Base-by-base conservation (phyloP, 2,888 invertebrate species). In the Tetranychus truncatus region DNA sequence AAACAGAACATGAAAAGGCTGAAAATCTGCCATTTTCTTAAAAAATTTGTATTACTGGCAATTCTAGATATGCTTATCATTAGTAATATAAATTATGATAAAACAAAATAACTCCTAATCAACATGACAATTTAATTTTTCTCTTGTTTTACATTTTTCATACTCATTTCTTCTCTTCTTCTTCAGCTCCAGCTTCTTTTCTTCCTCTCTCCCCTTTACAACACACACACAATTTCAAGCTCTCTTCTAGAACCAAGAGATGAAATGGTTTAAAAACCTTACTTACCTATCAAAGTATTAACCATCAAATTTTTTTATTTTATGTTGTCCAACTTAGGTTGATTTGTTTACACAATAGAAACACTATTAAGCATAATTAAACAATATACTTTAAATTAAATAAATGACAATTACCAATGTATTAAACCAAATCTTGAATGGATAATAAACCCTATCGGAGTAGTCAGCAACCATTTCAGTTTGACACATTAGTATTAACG, bases 311-410 rank as follows among this genome's bases (percentile, higher is more conserved):
- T 55, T 9, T 9, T 15, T 55, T 55, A 55, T 34, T 34, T 34
- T 34, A 55, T 55, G 11, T 15, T 9, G 15, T 55, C 9, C 15
- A 55, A 55, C 9, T 55, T 15, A 55, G 6, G 15, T 55, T 15
- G 15, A 55, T 9, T 55, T 55, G 55, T 55, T 55, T 55, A 55
- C 55, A 55, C 55, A 55, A 55, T 55, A 55, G 55, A 55, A 55
- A 55, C 55, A 55, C 55, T 15, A 55, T 55, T 9, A 55, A 15
- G 15, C 15, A 55, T 15, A 55, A 55, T 55, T 55, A 55, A 55
- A 55, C 55, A 55, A 55, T 55, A 0, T 55, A 55, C 9, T 55
- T 55, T 15, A 55, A 15, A 15, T 77, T 75, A 77, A 76, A 74
- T 74, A 75, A 76, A 74, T 74, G 69, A 71, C 6, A 67, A 66